Evolutionary conservation across 35 echinoderm and acorn worm species (phyloP).

Genomic region (Holothuria glaberrima): DNA sequence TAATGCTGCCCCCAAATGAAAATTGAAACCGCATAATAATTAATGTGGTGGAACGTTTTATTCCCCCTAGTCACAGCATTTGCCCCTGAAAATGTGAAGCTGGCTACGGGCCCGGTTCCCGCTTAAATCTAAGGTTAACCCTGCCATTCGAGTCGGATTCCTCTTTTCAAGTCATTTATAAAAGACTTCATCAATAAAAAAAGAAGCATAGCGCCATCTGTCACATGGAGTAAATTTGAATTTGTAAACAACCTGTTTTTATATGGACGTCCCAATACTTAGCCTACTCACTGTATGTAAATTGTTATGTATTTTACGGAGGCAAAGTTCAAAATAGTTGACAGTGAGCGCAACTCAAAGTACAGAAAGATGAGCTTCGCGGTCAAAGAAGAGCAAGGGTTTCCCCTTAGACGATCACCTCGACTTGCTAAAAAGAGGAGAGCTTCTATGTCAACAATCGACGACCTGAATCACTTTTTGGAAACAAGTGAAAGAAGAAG

Average conservation of each 20-base stretch:
- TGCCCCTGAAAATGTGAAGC: no score
- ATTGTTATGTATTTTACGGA: neutral
- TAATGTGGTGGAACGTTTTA: no score
- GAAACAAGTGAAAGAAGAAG: neutral
- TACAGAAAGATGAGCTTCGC: slow-evolving; percentile 5
- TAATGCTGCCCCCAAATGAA: no score
- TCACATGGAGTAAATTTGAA: slow-evolving; percentile 19
- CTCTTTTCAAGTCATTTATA: no score
- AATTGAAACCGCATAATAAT: no score
- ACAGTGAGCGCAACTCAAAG: neutral
- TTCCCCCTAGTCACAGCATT: no score
- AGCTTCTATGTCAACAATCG: slow-evolving; percentile 37
- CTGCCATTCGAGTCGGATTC: no score
- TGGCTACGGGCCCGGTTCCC: no score
- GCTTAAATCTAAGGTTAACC: no score
- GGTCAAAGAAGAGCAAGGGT: neutral
- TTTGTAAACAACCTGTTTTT: slow-evolving; percentile 16
- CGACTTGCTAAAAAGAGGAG: slow-evolving; percentile 46
- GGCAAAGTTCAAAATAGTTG: slow-evolving; percentile 17
- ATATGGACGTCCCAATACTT: neutral
- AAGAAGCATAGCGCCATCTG: neutral
- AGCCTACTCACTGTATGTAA: neutral
- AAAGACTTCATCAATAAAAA: no score
- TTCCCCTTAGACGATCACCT: slow-evolving; percentile 13
- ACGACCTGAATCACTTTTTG: slow-evolving; percentile 9